phyloP scores from a whole-genome alignment of 2,888 invertebrate species.

The Yponomeuta evonymella region DNA sequence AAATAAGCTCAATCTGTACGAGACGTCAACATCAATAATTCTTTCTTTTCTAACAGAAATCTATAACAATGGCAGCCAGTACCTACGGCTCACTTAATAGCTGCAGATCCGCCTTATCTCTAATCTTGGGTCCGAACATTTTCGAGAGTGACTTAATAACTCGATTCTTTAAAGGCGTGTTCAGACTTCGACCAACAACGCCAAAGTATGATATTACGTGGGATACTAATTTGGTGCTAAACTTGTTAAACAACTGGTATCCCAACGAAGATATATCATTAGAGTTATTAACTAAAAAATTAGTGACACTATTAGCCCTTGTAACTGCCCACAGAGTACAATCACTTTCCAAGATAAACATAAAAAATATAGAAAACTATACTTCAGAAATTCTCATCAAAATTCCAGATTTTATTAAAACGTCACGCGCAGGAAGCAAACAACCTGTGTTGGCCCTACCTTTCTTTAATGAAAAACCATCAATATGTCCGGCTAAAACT shows the following conservation, averaged over 20 bases:
- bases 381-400: constrained; percentile 11
- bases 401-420: constrained; percentile 21
- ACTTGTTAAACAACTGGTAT: neutral
- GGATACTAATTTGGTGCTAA: neutral
- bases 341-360: constrained; percentile 10
- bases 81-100: too few relatives aligned
- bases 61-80: too few relatives aligned
- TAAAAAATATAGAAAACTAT: constrained; percentile 10
- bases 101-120: too few relatives aligned
- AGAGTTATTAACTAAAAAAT: constrained; percentile 14
- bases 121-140: too few relatives aligned
- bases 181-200: too few relatives aligned
- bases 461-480: constrained; percentile 12
- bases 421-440: constrained; percentile 15
- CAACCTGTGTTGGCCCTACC: constrained; percentile 17
- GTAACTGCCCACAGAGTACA: constrained; percentile 18
- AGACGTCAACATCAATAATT: too few relatives aligned
- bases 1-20: too few relatives aligned
- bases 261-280: constrained; percentile 13
- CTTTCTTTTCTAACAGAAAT: too few relatives aligned
- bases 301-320: constrained; percentile 13
- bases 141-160: too few relatives aligned
- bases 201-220: too few relatives aligned
- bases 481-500: constrained; percentile 22
- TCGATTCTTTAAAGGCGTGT: too few relatives aligned